Evolutionary conservation across 2,797 vertebrate species (phyloP), one percentile per base, ranked within the genome.

Genomic region (Gephyroberyx darwinii): DNA sequence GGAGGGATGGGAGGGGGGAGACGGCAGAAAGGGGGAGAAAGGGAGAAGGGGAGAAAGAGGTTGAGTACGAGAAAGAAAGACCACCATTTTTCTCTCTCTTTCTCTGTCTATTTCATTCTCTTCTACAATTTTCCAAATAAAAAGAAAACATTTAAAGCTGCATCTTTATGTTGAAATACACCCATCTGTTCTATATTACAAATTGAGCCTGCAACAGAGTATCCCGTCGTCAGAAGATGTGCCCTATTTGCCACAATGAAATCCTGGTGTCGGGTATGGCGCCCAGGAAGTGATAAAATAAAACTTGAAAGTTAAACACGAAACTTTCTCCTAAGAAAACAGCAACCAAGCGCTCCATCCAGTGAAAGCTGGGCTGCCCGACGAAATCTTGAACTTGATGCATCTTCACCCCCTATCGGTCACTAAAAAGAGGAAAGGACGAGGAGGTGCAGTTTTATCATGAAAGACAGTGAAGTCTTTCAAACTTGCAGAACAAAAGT

Each of bases 81-180:
- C n/a, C n/a, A 59, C 10, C 10, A n/a, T 5, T 31, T 62, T 3
- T 10, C 17, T 65, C 55, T 60, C 5, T 39, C 54, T 26, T 30
- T 47, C 31, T 60, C 33, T 30, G 10, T n/a, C 8, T 39, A 39
- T 39, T 10, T 39, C 37, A 10, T 39, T 39, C 9, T 9, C 37
- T 39, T 39, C n/a, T 19, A 8, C 41, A 13, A 16, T 70, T 62
- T 66, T 37, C 30, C 39, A 0, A 57, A 70, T 26, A 26, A 67
- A 47, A 56, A 52, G 8, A 35, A 35, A 35, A 35, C 33, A 35
- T 35, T 39, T 39, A 39, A 39, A 12, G 37, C 37, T 7, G 48
- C 48, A 26, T 26, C 26, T 26, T 26, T 26, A 26, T 26, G 26
- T 3, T 2, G 4, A 26, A 26, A 26, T 26, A 26, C 26, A 26